Evolutionary conservation across 2,113 vertebrate species (phyloP), one percentile per base, ranked within the genome.

Genomic region (Damaliscus lunatus): DNA sequence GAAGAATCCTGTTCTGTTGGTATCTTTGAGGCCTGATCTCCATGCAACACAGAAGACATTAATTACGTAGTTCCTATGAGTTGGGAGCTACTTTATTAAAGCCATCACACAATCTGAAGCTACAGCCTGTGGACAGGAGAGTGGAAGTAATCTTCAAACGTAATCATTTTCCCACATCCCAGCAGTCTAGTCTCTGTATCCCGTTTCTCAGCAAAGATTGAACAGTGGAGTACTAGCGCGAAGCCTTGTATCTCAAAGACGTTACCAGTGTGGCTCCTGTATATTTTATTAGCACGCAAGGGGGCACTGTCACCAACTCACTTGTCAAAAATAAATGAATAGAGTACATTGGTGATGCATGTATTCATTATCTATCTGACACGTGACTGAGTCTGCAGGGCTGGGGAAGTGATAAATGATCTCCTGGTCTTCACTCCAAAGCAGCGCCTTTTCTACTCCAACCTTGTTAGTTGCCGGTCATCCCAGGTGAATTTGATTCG

Each of bases 261-360:
- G 88, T 96, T 36, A 96, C 95, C 93, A 97, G 88, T 23, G 1
- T 21, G 86, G 87, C 94, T 98, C 64, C 96, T 97, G 90, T 88
- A 82, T 94, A 92, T 96, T 97, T 98, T 97, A 98, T 96, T 84
- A 97, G 96, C 81, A 92, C 40, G 84, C 43, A 62, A 80, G 77
- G 93, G 88, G 96, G 95, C 77, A 74, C 90, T 87, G 95, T 94
- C 97, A 95, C 80, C 64, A 71, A 57, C 64, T 95, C 91, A 82
- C 93, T 90, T 81, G 74, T 97, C 98, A 98, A 96, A 96, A 94
- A 81, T 81, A 95, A 95, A 97, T 97, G 97, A 97, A 85, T 36
- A 86, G 59, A 93, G 71, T 15, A 40, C 43, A 87, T 1, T n/a
- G 78, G 53, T 13, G 64, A 88, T 95, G 96, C 88, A 92, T 94